Conservation (phyloP, 2,797 vertebrate species). For the Luscinia luscinia region DNA sequence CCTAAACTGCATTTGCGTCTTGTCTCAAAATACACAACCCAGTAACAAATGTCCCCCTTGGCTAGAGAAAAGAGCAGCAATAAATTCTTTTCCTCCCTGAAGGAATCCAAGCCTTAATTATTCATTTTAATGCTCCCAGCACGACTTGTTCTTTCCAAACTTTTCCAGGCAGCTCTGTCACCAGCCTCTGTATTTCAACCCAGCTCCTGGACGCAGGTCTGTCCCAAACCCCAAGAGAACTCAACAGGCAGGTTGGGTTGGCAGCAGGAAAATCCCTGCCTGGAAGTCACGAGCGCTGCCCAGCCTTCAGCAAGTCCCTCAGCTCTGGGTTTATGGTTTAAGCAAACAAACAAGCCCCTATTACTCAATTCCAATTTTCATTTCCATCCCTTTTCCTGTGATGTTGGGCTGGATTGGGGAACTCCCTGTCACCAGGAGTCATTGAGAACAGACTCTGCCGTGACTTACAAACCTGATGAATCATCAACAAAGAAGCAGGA, state of each 20-base stretch:
- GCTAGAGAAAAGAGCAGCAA: constrained; percentile 61
- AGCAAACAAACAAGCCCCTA: constrained; percentile 21
- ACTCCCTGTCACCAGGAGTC: constrained; percentile 26
- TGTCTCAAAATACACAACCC: constrained; percentile 42
- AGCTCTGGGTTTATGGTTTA: constrained; percentile 8
- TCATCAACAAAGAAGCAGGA: not conserved
- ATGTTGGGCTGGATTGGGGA: not conserved
- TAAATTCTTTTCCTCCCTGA: constrained; percentile 63
- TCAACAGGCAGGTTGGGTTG: not conserved
- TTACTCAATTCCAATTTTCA: constrained; percentile 14
- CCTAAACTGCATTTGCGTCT: not conserved
- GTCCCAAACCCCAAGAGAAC: not conserved
- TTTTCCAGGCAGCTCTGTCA: constrained; percentile 50
- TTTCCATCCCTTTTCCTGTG: not conserved
- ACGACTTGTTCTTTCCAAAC: constrained; percentile 52
- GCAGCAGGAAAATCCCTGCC: not conserved
- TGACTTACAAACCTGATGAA: not conserved
- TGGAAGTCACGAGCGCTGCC: not conserved
- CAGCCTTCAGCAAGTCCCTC: not conserved
- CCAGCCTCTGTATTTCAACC: not conserved
- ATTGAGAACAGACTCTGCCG: not conserved
- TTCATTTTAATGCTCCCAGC: constrained; percentile 68
- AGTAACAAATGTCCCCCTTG: constrained; percentile 60
- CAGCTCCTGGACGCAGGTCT: not conserved
- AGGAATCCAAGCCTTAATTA: constrained; percentile 68